A percentile compares a stretch with the other conserved stretches of the same genome.
These are phyloP conservation scores for Epinephelus coioides DNA, from an alignment of 2,797 vertebrate genomes.

Conservation along the genomic window DNA sequence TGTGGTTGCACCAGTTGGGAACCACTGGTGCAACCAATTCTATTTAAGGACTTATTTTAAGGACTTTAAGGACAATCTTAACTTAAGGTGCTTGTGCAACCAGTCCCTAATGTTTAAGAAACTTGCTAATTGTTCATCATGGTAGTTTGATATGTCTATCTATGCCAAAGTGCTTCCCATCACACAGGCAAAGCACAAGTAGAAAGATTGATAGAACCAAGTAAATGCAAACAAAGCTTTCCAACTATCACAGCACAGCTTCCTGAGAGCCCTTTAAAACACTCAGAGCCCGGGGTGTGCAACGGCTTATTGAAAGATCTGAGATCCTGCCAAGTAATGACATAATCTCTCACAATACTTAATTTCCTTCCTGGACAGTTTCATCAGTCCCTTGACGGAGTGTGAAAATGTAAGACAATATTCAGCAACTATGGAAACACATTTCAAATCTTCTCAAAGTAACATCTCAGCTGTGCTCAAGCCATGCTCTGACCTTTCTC, in stretches of 20 bases:
- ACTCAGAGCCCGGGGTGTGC: conserved; percentile 6
- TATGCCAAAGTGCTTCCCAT: no score
- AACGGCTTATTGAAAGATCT: neutral
- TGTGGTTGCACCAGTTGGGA: no score
- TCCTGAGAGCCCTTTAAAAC: conserved; percentile 22
- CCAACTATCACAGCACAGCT: conserved; percentile 16
- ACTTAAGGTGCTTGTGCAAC: no score
- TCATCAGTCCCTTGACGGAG: conserved; percentile 28
- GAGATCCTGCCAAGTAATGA: conserved; percentile 50
- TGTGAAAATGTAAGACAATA: conserved; percentile 40
- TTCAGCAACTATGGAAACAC: conserved; percentile 7
- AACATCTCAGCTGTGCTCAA: neutral
- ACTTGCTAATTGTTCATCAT: neutral
- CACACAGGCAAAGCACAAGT: neutral
- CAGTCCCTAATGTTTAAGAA: neutral
- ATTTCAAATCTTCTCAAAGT: neutral
- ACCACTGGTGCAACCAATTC: no score
- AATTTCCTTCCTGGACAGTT: conserved; percentile 39
- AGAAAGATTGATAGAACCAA: neutral
- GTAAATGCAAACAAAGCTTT: conserved; percentile 11
- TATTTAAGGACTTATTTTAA: no score
- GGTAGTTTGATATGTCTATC: neutral
- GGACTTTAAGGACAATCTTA: no score
- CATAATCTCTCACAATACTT: conserved; percentile 20
- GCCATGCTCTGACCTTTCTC: neutral